Conservation (phyloP, 2,797 vertebrate species). For the Diplodus puntazzo region DNA sequence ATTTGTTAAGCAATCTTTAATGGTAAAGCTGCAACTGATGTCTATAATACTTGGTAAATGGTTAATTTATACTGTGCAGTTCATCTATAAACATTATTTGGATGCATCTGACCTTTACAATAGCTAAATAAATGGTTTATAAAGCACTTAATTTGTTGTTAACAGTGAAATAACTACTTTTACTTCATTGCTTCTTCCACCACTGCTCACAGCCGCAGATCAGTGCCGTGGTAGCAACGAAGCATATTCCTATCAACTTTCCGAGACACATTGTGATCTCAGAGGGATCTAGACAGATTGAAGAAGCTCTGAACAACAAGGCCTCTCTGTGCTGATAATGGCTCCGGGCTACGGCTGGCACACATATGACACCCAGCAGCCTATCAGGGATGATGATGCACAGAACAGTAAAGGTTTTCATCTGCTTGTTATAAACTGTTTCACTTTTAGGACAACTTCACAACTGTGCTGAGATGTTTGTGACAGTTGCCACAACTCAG, state of each 20-base stretch:
- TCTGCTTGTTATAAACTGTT: background rate
- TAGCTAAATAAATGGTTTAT: no score
- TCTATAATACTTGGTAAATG: no score
- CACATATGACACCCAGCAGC: conserved; percentile 4
- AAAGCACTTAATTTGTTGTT: no score
- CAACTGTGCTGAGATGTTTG: background rate
- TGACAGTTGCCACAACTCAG: background rate
- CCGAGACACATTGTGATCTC: conserved; percentile 6
- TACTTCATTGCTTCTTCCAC: background rate
- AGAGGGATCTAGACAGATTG: background rate
- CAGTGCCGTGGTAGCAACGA: background rate
- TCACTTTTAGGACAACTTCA: background rate
- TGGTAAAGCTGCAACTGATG: no score
- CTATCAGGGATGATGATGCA: background rate
- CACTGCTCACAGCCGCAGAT: background rate
- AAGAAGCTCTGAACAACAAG: conserved; percentile 23
- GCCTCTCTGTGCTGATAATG: background rate
- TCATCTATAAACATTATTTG: no score
- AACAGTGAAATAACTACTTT: background rate
- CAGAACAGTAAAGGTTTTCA: background rate
- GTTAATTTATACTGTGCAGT: no score
- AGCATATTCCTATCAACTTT: background rate
- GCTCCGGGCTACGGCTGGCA: background rate
- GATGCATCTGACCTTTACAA: no score
- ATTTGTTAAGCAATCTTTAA: no score